Base-by-base conservation (phyloP, 2,113 vertebrate species). In the Oryzias woworae region DNA sequence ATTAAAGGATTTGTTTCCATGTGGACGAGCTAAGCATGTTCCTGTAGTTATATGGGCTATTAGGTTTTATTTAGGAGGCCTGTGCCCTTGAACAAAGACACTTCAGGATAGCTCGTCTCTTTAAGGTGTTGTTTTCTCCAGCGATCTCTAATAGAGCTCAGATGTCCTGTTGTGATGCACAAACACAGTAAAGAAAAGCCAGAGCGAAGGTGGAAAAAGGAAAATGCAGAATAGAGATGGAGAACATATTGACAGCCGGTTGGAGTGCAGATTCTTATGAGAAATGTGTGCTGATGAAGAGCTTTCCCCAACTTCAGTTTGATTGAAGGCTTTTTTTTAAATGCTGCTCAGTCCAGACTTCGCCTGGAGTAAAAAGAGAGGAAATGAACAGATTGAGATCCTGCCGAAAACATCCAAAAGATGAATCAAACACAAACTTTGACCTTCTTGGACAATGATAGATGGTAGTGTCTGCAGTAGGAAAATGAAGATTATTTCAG, bases 101-200 rank as follows among this genome's bases (percentile, higher is more conserved):
- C 53, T 52, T 17, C 43, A 42, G 44, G 41, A 36, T 44, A 22
- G 49, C 22, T 15, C 18, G n/a, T 63, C 52, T 45, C 67, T 52
- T 54, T 17, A 58, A 68, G 44, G 58, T 18, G 23, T 7, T 71
- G 53, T 17, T 71, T 49, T 55, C 31, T 10, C 7, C 7, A 36
- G 31, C 7, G 31, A 36, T 36, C 36, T 36, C 36, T 73, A 66
- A 78, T 58, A n/a, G 51, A 14, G 12, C 36, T 74, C 76, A 73
- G 65, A 69, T 73, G 75, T 66, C 46, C 51, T 41, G 48, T 58
- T 51, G 22, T 64, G 41, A 60, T 47, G 60, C 54, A 51, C 14
- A 45, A 51, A 66, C 54, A 47, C 14, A 17, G 44, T 0, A 3
- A 15, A 16, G 44, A 6, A 45, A 6, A 17, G 16, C 4, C 44